phyloP scores from a whole-genome alignment of 2,888 invertebrate species.

The Unio delphinus region DNA sequence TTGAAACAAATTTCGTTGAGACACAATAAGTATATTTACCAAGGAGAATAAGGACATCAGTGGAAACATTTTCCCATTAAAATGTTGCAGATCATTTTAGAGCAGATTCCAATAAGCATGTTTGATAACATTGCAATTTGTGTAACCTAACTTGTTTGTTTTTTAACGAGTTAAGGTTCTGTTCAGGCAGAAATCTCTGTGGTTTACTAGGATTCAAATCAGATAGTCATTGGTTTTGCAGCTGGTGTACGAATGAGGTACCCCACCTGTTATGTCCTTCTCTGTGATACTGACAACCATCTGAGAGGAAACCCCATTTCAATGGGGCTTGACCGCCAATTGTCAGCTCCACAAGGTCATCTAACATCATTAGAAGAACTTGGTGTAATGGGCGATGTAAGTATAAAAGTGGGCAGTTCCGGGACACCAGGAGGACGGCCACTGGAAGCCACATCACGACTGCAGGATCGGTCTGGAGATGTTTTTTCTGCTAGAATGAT shows the following conservation, averaged over 20 bases:
- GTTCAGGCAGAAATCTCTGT: too few relatives aligned
- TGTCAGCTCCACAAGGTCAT: conserved; percentile 30
- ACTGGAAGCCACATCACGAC: conserved; percentile 33
- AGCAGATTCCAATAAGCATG: not conserved
- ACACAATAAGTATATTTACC: too few relatives aligned
- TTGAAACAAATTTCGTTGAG: too few relatives aligned
- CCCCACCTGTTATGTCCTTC: conserved; percentile 92
- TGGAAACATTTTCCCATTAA: not conserved
- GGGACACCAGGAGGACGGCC: conserved; percentile 15
- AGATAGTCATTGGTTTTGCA: conserved; percentile 70
- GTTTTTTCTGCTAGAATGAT: conserved; percentile 46
- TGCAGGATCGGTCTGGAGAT: conserved; percentile 29
- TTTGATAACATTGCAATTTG: not conserved
- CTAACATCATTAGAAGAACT: conserved; percentile 50
- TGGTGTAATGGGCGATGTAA: conserved; percentile 23
- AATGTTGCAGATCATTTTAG: not conserved
- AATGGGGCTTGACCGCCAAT: conserved; percentile 10
- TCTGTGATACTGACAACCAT: conserved; percentile 64
- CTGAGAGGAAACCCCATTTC: conserved; percentile 47
- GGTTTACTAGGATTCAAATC: not conserved
- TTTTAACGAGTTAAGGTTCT: not conserved
- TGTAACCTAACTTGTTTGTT: not conserved
- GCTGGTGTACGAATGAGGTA: conserved; percentile 96
- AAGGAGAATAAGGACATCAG: too few relatives aligned
- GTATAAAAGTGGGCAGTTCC: conserved; percentile 28